Percentiles rank a stretch among this genome's conserved stretches.
Evolutionary conservation across 2,113 vertebrate genomes (phyloP).

Genomic region (Callospermophilus lateralis): DNA sequence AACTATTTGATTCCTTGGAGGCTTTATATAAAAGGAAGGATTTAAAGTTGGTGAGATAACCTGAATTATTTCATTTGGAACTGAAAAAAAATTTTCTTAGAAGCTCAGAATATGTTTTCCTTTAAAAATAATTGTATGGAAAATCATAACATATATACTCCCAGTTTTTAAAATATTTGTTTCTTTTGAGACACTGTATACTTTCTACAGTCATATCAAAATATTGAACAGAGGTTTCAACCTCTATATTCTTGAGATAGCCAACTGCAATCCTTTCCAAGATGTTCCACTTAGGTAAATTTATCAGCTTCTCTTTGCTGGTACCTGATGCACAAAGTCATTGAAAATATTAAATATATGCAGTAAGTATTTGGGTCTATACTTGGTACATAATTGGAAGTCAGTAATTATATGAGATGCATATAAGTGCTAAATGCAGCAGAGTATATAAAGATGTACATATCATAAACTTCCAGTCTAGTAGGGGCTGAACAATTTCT

Average conservation of each 20-base stretch:
- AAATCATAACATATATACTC: background rate
- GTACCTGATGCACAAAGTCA: background rate
- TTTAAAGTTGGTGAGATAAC: slow-evolving; percentile 72
- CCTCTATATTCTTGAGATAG: background rate
- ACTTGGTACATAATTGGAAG: background rate
- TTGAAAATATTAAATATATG: background rate
- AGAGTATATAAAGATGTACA: background rate
- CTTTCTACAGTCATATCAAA: background rate
- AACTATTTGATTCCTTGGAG: slow-evolving; percentile 67
- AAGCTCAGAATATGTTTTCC: slow-evolving; percentile 17
- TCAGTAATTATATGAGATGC: background rate
- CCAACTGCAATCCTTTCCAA: background rate
- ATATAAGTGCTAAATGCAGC: background rate
- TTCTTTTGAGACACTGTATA: background rate
- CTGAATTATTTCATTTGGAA: slow-evolving; percentile 68
- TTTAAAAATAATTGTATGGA: slow-evolving; percentile 59
- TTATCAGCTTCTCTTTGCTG: background rate
- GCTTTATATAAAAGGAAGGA: slow-evolving; percentile 52
- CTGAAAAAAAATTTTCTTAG: slow-evolving; percentile 43
- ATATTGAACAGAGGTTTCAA: background rate
- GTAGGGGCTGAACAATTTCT: background rate
- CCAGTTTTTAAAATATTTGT: background rate
- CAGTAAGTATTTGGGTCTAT: background rate
- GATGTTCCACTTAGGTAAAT: background rate
- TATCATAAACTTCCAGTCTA: background rate